Evolutionary conservation across 2,113 vertebrate species (phyloP).

Genomic region (Brachypodius melanocephalos): DNA sequence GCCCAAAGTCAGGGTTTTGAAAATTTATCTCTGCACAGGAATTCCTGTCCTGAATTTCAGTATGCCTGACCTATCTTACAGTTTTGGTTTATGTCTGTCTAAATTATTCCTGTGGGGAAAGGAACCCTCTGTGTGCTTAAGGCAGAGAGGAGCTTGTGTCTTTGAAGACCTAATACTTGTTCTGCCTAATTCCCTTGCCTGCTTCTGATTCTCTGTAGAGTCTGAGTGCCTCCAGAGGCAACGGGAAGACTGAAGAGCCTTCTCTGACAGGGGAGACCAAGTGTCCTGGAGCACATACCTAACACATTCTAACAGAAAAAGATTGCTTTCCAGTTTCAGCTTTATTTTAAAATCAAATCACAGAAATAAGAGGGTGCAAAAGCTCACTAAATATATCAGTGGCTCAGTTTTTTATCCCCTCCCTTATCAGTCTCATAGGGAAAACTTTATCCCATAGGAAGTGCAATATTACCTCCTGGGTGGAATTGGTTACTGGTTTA

Average conservation of each 20-base stretch:
- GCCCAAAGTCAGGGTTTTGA: background rate
- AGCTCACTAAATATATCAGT: background rate
- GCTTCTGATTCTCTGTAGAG: background rate
- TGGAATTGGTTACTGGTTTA: background rate
- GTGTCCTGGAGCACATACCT: background rate
- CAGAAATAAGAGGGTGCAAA: background rate
- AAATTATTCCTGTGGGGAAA: background rate
- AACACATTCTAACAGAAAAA: background rate
- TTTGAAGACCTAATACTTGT: background rate
- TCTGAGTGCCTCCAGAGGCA: background rate
- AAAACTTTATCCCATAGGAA: background rate
- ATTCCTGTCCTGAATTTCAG: background rate
- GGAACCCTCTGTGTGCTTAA: background rate
- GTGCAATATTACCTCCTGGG: background rate
- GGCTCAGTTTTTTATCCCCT: background rate
- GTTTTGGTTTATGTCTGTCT: background rate
- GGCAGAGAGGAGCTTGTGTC: background rate
- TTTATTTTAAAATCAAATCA: background rate
- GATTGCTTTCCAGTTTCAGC: background rate
- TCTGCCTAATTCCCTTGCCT: background rate
- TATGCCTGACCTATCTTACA: background rate
- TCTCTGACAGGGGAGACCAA: background rate
- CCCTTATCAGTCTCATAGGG: background rate
- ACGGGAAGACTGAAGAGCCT: background rate
- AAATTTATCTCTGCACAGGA: background rate